Percentiles rank a stretch among this genome's conserved stretches.
phyloP scores from a whole-genome alignment of 2,113 vertebrate genomes.

The Triplophysa rosa region DNA sequence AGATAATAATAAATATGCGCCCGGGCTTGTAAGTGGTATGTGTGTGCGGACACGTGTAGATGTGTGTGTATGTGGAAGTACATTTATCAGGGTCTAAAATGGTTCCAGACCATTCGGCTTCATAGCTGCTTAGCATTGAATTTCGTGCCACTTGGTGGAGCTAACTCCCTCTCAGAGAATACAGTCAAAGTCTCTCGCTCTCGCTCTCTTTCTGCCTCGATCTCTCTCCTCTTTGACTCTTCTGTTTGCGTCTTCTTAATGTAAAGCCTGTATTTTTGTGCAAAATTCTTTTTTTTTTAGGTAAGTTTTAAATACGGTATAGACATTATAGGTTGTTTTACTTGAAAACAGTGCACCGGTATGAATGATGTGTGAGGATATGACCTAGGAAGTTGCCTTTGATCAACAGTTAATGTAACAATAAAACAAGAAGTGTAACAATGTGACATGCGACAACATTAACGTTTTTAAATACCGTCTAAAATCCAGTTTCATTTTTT shows the following conservation, averaged over 20 bases:
- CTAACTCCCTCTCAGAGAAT: constrained; percentile 47
- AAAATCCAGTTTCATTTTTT: no score
- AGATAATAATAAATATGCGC: neutral
- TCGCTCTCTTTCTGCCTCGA: constrained; percentile 10
- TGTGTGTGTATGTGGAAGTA: constrained; percentile 13
- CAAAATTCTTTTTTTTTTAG: no score
- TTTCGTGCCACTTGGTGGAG: constrained; percentile 55
- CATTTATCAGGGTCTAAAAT: constrained; percentile 13
- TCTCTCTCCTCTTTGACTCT: neutral
- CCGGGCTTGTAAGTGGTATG: neutral
- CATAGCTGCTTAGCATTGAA: constrained; percentile 8
- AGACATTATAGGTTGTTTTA: neutral
- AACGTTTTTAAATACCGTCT: no score
- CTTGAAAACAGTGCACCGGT: no score
- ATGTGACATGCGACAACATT: no score
- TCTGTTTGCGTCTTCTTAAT: no score
- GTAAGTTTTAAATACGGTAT: no score
- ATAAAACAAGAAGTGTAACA: no score
- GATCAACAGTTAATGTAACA: no score
- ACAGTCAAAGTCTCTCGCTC: constrained; percentile 16
- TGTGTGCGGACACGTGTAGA: neutral
- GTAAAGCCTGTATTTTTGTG: no score
- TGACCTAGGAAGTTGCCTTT: neutral
- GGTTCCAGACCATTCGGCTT: neutral
- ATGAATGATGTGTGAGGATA: no score